Percentiles rank a stretch among this genome's conserved stretches.
Conservation (phyloP, 2,797 vertebrate species). For the Sternarchorhynchus goeldii region DNA sequence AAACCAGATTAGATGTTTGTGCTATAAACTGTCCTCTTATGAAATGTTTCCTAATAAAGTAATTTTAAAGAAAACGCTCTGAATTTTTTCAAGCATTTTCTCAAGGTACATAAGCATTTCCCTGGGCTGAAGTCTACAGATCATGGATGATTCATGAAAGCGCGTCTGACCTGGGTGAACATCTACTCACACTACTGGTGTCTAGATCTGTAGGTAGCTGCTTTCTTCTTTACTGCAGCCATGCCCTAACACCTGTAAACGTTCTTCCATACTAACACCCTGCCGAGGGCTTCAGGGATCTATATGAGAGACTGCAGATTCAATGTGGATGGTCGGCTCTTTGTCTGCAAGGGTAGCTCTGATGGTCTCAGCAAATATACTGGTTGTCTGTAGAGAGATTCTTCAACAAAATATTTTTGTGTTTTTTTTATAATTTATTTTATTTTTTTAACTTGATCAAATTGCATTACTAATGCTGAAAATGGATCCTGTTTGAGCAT, state of each 20-base stretch:
- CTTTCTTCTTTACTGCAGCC: not conserved
- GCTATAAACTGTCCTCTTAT: conserved; percentile 37
- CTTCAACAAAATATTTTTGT: too few relatives aligned
- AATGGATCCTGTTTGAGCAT: too few relatives aligned
- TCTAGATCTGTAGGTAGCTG: not conserved
- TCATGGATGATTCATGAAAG: not conserved
- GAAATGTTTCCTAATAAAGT: conserved; percentile 61
- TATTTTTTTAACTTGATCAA: too few relatives aligned
- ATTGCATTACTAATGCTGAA: too few relatives aligned
- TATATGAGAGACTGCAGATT: too few relatives aligned
- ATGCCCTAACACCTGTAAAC: not conserved
- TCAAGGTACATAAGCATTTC: not conserved
- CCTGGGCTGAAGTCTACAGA: not conserved
- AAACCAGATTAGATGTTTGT: conserved; percentile 9
- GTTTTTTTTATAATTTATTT: too few relatives aligned
- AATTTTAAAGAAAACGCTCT: conserved; percentile 18
- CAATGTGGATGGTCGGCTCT: too few relatives aligned
- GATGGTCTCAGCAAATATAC: too few relatives aligned
- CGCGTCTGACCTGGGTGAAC: not conserved
- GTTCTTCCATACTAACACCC: not conserved
- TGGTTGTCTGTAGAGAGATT: too few relatives aligned
- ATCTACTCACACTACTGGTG: not conserved
- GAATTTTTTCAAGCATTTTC: not conserved
- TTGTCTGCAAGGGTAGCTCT: too few relatives aligned
- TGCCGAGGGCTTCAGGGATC: not conserved